Conservation (phyloP, 2,888 invertebrate genomes). For the Patella caerulea region DNA sequence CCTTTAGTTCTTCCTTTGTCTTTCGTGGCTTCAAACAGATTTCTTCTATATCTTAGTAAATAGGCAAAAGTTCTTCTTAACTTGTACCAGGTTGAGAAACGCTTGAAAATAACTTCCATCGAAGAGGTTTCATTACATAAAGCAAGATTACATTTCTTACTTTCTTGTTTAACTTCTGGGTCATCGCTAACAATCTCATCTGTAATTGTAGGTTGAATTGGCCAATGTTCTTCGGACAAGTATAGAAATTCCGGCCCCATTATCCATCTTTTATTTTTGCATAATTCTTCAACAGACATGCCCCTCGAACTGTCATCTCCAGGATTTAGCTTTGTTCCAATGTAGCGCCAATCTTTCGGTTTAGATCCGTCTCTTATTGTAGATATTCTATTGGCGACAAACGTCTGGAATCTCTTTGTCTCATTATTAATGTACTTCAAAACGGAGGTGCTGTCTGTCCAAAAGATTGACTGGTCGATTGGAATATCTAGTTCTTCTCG, state of each 20-base stretch:
- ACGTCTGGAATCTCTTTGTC: conserved; percentile 14
- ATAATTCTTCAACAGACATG: background rate
- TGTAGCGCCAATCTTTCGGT: background rate
- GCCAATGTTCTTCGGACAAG: background rate
- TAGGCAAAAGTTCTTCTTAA: background rate
- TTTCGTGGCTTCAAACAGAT: background rate
- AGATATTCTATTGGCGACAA: conserved; percentile 15
- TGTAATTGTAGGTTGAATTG: background rate
- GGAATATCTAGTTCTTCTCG: background rate
- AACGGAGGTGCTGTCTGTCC: conserved; percentile 2
- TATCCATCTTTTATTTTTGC: background rate
- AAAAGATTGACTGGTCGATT: background rate
- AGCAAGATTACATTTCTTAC: background rate
- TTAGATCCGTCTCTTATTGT: conserved; percentile 13
- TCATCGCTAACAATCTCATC: background rate
- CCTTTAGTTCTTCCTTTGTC: background rate
- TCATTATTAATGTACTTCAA: conserved; percentile 16
- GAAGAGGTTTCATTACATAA: background rate
- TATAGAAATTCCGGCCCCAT: conserved; percentile 4
- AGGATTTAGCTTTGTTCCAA: background rate
- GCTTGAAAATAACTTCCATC: background rate
- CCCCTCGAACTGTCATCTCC: conserved; percentile 1
- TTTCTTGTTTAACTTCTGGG: conserved; percentile 12
- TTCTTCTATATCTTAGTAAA: background rate
- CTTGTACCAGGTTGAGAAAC: conserved; percentile 1